Evolutionary conservation across 2,797 vertebrate species (phyloP), one percentile per base, ranked within the genome.

Genomic region (Tadarida brasiliensis): DNA sequence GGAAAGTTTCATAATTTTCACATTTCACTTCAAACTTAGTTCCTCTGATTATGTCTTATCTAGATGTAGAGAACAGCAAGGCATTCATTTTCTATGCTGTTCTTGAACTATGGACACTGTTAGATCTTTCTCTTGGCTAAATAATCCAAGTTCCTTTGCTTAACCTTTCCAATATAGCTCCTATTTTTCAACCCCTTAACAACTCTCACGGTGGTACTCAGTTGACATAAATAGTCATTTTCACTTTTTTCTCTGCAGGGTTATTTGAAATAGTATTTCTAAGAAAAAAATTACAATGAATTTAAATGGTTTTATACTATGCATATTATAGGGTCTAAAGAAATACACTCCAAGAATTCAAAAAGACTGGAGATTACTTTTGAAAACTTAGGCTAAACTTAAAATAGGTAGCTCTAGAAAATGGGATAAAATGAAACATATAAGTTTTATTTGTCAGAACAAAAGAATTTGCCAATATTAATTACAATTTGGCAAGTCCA

Each of bases 181-280:
- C 35, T 73, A 57, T 74, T 96, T 92, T 24, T 94, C 80, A 82
- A 74, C 2, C 28, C 16, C 93, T 96, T 67, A 94, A 90, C 70
- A 93, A 92, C 63, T 93, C 22, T 90, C 90, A 56, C 2, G 87
- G 87, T 94, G 86, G 74, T 93, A 83, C 84, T 93, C 73, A 61
- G 63, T 88, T 95, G 77, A 87, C 54, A 74, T 74, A 97, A 96
- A 96, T 96, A 97, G 57, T 96, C 81, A 93, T 96, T 97, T 97
- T 95, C 59, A 90, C 33, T 78, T 94, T 97, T 78, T 95, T 56
- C 76, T 87, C 80, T 94, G 57, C 49, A 74, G 84, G 65, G 74
- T 93, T 88, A 87, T 95, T 96, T 94, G 81, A 96, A 95, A 92
- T 54, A 82, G 30, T 67, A 63, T 73, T 96, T 94, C 90, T 83